These are phyloP conservation scores for Scolopax mira DNA, from an alignment of 2,113 vertebrate species.

Conservation along the genomic window DNA sequence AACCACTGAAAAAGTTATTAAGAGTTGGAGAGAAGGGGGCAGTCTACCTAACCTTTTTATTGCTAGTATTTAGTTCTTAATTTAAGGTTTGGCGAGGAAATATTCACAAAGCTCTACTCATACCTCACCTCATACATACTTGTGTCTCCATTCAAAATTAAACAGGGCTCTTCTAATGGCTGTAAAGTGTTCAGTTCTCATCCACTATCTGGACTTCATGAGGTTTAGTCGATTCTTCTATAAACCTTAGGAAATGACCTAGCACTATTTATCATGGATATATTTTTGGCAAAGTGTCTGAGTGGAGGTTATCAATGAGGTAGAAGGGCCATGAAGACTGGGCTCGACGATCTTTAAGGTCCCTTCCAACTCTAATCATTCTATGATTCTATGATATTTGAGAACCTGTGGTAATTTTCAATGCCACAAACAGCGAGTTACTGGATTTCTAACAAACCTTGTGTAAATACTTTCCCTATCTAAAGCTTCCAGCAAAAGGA, in stretches of 20 bases:
- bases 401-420: neutral
- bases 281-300: neutral
- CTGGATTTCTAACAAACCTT: neutral
- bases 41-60: neutral
- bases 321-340: fast-evolving
- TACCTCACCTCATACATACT: neutral
- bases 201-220: neutral
- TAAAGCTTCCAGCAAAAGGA: neutral
- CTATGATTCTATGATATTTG: neutral
- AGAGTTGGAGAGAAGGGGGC: neutral
- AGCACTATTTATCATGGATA: fast-evolving
- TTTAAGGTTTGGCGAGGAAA: neutral
- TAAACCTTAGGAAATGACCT: neutral
- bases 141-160: neutral
- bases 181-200: neutral
- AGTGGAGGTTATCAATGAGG: neutral
- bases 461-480: neutral
- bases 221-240: neutral
- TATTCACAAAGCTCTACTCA: neutral
- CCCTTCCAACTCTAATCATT: too few relatives aligned
- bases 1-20: neutral
- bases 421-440: neutral
- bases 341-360: neutral
- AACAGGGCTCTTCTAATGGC: neutral
- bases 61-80: neutral